phyloP scores from a whole-genome alignment of 2,797 vertebrate species.

The Cossypha niveicapilla region DNA sequence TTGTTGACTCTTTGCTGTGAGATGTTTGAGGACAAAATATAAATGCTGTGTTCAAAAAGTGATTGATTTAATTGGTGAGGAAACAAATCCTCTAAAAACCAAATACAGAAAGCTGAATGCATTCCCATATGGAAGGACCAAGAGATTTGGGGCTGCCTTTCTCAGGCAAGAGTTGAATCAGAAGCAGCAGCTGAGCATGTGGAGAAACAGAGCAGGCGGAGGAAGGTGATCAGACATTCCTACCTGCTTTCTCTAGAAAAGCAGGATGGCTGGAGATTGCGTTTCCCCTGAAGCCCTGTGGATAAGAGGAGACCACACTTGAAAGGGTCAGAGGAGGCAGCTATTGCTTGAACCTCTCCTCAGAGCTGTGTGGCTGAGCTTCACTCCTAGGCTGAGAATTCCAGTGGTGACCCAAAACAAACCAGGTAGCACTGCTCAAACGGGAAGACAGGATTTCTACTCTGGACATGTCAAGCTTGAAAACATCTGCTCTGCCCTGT shows the following conservation, averaged over 20 bases:
- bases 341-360: not conserved
- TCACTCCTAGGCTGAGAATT: not conserved
- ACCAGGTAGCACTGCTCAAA: not conserved
- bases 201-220: not conserved
- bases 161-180: not conserved
- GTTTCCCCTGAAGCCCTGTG: not conserved
- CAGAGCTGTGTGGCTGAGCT: not conserved
- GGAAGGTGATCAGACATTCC: not conserved
- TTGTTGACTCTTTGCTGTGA: not conserved
- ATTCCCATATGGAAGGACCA: not conserved
- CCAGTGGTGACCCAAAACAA: not conserved
- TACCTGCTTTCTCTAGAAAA: not conserved
- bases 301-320: not conserved
- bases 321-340: rapidly evolving
- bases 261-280: not conserved
- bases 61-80: not conserved
- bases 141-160: not conserved
- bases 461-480: not conserved
- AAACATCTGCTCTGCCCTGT: not conserved
- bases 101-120: not conserved
- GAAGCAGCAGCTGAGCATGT: not conserved
- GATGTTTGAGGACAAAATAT: not conserved
- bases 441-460: not conserved
- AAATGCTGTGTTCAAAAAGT: not conserved
- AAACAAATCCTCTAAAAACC: not conserved